A percentile compares a stretch with the other conserved stretches of the same genome.
Conservation (phyloP, 1,140 invertebrate genomes). For the Spodoptera frugiperda region DNA sequence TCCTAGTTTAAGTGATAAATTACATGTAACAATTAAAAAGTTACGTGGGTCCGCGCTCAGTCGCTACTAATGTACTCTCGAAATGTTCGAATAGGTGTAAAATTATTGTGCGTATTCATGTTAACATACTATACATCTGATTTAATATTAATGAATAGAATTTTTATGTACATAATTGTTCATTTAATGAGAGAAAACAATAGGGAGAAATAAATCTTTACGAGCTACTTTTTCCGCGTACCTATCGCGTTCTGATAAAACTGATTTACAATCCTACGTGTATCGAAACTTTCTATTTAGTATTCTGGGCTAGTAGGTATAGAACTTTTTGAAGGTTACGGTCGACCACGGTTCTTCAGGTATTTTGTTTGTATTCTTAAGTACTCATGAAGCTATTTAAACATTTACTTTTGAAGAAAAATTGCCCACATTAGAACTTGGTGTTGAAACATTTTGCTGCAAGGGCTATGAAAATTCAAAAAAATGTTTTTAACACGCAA, state of each 20-base stretch:
- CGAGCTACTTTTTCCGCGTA: not conserved
- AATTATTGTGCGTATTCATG: slow-evolving; percentile 25
- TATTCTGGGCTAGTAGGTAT: slow-evolving; percentile 21
- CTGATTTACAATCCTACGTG: slow-evolving; percentile 31
- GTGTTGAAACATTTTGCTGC: slow-evolving; percentile 23
- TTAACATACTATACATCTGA: slow-evolving; percentile 20
- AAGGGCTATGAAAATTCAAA: slow-evolving; percentile 45
- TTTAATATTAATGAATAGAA: not conserved
- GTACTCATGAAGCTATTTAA: not conserved
- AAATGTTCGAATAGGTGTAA: slow-evolving; percentile 31
- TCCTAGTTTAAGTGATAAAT: slow-evolving; percentile 61
- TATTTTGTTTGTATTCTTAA: not conserved
- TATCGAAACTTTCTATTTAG: slow-evolving; percentile 4
- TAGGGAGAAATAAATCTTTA: slow-evolving; percentile 4
- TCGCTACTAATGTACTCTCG: slow-evolving; percentile 39
- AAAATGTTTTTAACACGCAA: slow-evolving; percentile 65
- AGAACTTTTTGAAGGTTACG: slow-evolving; percentile 3
- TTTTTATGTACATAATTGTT: not conserved
- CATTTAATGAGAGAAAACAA: slow-evolving; percentile 3
- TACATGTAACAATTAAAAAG: slow-evolving; percentile 63
- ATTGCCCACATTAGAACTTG: not conserved
- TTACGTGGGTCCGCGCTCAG: slow-evolving; percentile 47
- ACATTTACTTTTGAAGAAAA: slow-evolving; percentile 14
- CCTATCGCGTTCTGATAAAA: slow-evolving; percentile 9
- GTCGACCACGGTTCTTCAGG: not conserved